Evolutionary conservation across 2,113 vertebrate genomes (phyloP).

Genomic region (Centropristis striata): DNA sequence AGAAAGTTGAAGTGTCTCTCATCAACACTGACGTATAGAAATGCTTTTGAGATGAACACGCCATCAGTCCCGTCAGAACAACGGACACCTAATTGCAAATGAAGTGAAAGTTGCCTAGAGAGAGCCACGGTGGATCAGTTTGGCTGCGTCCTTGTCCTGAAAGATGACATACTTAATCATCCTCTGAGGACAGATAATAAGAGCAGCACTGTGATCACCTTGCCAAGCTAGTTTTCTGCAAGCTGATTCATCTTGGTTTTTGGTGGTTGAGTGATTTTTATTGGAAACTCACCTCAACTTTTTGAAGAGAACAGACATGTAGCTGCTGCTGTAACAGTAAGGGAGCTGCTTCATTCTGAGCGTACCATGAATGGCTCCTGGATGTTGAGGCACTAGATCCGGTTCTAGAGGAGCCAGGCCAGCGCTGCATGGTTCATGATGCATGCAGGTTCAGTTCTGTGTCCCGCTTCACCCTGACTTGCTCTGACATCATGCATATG

Average conservation of each 20-base stretch:
- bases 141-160: not conserved
- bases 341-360: not conserved
- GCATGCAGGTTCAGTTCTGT: no score
- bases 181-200: not conserved
- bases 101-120: not conserved
- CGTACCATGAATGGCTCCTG: not conserved
- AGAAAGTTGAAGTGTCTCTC: not conserved
- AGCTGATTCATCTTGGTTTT: constrained; percentile 11
- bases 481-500: no score
- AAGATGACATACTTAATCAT: constrained; percentile 9
- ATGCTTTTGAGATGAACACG: not conserved
- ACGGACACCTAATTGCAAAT: not conserved
- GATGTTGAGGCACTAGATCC: not conserved
- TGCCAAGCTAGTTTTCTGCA: not conserved
- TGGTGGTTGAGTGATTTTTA: constrained; percentile 18
- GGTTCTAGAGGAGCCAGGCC: no score
- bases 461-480: no score
- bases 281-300: constrained; percentile 14
- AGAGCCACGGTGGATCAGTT: not conserved
- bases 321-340: no score
- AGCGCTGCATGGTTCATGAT: no score
- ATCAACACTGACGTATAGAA: not conserved
- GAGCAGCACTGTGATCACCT: constrained; percentile 5
- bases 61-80: not conserved
- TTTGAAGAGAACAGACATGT: not conserved